A percentile compares a stretch with the other conserved stretches of the same genome.
These are phyloP conservation scores for Pteruthius melanotis DNA, from an alignment of 2,113 vertebrate species.

Conservation along the genomic window DNA sequence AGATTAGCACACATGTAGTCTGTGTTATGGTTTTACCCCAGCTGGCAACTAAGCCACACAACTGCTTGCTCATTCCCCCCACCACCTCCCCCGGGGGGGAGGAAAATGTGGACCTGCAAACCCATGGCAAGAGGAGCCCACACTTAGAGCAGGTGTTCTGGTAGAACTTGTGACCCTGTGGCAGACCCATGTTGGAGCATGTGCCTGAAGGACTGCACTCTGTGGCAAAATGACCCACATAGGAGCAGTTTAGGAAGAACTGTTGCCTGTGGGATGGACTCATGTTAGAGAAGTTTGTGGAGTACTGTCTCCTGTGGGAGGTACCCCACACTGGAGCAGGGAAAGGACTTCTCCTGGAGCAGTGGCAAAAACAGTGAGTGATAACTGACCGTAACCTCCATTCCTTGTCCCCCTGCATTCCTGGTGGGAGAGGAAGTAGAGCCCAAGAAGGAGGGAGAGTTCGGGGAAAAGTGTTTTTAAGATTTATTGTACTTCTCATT, in stretches of 20 bases:
- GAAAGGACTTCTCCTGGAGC: neutral
- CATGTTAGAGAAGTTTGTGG: neutral
- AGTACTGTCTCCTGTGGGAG: neutral
- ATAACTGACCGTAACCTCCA: neutral
- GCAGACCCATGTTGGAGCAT: neutral
- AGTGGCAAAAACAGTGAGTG: neutral
- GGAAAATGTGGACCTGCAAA: neutral
- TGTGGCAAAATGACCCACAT: neutral
- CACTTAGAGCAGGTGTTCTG: neutral
- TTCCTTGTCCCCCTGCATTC: neutral
- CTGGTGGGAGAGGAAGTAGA: neutral
- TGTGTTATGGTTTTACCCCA: neutral
- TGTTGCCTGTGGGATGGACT: neutral
- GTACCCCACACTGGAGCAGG: neutral
- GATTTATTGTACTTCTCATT: neutral
- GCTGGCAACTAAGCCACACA: neutral
- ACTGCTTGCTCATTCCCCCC: neutral
- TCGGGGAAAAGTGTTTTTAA: neutral
- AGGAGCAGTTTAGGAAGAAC: neutral
- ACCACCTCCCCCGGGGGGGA: accelerated
- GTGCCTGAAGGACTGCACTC: neutral
- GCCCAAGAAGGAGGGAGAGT: neutral
- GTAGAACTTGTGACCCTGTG: neutral
- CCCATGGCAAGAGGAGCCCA: neutral
- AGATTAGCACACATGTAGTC: neutral